Percentiles rank a stretch among this genome's conserved stretches.
Conservation (phyloP, 2,888 invertebrate species). For the Sphaerophoria rueppellii region DNA sequence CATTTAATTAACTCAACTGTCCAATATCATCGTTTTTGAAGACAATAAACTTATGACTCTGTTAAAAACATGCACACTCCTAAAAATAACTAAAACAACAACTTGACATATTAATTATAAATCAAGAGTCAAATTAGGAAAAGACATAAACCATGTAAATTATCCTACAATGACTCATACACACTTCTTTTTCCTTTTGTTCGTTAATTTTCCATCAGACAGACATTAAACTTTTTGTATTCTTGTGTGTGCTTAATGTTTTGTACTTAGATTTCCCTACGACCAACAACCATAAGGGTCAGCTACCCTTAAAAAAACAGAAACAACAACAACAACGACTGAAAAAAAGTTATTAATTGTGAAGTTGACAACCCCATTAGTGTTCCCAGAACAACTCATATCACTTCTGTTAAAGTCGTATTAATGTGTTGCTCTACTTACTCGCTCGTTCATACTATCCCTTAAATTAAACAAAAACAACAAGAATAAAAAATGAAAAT, state of each 20-base stretch:
- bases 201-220: background rate
- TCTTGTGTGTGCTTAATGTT: background rate
- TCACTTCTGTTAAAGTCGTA: background rate
- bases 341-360: background rate
- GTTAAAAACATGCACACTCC: no score
- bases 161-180: background rate
- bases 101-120: no score
- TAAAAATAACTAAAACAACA: no score
- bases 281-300: background rate
- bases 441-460: background rate
- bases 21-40: no score
- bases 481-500: no score
- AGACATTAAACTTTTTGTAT: background rate
- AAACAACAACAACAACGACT: background rate
- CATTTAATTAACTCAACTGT: no score
- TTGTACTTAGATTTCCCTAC: background rate
- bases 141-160: background rate
- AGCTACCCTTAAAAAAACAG: background rate
- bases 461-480: background rate
- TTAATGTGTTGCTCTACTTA: background rate
- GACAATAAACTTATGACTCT: no score
- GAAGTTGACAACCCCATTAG: conserved; percentile 1
- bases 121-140: no score
- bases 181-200: background rate
- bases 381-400: background rate